Evolutionary conservation across 2,888 invertebrate genomes (phyloP).

Genomic region (Sinopyrophorus schimmeli): DNA sequence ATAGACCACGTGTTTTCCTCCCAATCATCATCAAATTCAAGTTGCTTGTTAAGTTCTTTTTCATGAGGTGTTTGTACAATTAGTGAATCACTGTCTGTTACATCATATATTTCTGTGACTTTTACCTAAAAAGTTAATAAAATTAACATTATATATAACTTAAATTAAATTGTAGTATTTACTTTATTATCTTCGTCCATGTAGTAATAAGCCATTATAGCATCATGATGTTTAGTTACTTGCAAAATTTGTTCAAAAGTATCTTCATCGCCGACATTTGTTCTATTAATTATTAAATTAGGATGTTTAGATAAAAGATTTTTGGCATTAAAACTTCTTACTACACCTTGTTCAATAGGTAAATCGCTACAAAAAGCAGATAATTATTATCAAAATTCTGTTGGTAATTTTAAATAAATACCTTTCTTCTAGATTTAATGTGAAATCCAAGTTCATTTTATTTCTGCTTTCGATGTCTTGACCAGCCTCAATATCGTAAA

Average conservation of each 20-base stretch:
- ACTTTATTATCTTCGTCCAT: conserved; percentile 85
- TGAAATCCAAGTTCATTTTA: conserved; percentile 65
- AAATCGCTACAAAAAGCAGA: conserved; percentile 45
- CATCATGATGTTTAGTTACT: conserved; percentile 84
- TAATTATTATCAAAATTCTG: conserved; percentile 13
- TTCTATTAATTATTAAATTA: conserved; percentile 49
- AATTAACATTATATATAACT: conserved; percentile 10
- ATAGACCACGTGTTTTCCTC: conserved; percentile 52
- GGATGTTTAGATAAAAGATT: conserved; percentile 51
- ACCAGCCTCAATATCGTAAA: conserved; percentile 52
- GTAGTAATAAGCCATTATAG: conserved; percentile 89
- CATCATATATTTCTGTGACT: conserved; percentile 88
- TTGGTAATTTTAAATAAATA: too few species aligned
- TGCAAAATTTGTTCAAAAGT: conserved; percentile 72
- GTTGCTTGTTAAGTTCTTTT: conserved; percentile 63
- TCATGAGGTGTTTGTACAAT: conserved; percentile 66
- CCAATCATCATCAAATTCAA: conserved; percentile 70
- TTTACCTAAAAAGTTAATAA: conserved; percentile 63
- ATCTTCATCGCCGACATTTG: conserved; percentile 57
- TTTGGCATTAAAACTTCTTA: conserved; percentile 47
- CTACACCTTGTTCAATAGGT: conserved; percentile 45
- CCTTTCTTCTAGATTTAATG: conserved; percentile 62
- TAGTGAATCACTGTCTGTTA: conserved; percentile 74
- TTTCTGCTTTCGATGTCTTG: conserved; percentile 54
- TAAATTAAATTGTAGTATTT: conserved; percentile 24